A percentile compares a stretch with the other conserved stretches of the same genome.
These are phyloP conservation scores for Megalonaias nervosa DNA, from an alignment of 1,140 invertebrate species.

Conservation along the genomic window DNA sequence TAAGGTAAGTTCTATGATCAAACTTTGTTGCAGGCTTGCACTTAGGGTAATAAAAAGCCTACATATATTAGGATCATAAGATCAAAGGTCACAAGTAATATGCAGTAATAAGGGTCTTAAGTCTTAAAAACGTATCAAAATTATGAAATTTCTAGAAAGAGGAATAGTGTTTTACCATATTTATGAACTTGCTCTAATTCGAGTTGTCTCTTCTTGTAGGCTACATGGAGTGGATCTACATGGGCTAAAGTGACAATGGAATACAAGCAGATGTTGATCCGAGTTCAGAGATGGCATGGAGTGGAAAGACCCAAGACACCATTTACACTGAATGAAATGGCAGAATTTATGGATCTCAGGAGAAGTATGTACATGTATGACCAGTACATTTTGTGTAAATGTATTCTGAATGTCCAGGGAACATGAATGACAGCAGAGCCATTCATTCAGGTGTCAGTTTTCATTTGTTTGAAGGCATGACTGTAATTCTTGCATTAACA, in stretches of 20 bases:
- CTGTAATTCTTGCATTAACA: too few relatives aligned
- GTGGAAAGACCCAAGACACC: constrained; percentile 52
- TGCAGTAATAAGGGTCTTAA: too few relatives aligned
- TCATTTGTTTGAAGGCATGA: too few relatives aligned
- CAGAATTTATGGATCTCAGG: constrained; percentile 62
- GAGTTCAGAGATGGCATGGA: constrained; percentile 59
- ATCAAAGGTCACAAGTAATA: too few relatives aligned
- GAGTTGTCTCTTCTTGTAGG: constrained; percentile 42
- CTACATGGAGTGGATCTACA: constrained; percentile 55
- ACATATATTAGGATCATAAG: too few relatives aligned
- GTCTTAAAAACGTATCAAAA: too few relatives aligned
- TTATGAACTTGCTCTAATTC: background rate
- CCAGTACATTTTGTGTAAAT: background rate
- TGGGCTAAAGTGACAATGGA: constrained; percentile 59
- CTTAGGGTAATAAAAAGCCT: too few relatives aligned
- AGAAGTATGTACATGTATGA: constrained; percentile 48
- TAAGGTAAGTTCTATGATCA: too few relatives aligned
- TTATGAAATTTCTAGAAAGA: background rate
- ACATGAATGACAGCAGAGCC: too few relatives aligned
- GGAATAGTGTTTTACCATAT: background rate
- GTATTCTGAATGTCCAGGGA: too few relatives aligned
- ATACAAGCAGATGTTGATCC: constrained; percentile 59
- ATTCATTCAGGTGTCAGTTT: too few relatives aligned
- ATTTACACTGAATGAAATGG: constrained; percentile 59
- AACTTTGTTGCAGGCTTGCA: too few relatives aligned